A percentile compares a stretch with the other conserved stretches of the same genome.
phyloP scores from a whole-genome alignment of 2,113 vertebrate genomes.

The Alexandromys fortis region DNA sequence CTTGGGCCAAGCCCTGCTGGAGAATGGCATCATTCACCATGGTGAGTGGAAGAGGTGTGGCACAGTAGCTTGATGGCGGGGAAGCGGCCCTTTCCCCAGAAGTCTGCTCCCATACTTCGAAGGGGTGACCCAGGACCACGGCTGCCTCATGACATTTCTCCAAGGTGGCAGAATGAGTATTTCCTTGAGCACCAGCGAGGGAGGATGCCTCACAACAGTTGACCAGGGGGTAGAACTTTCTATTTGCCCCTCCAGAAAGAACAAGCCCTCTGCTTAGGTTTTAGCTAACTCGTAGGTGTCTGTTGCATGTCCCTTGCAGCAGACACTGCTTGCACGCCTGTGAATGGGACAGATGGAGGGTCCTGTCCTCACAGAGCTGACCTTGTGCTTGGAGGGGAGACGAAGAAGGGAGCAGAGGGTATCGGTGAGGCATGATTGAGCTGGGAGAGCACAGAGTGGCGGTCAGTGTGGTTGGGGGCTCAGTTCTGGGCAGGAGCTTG shows the following conservation, averaged over 20 bases:
- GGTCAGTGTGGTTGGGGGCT: not conserved
- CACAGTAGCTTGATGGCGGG: rapidly evolving
- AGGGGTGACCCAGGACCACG: rapidly evolving
- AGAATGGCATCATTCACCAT: conserved; percentile 99
- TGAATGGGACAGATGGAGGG: not conserved
- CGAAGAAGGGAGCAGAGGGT: too few species aligned
- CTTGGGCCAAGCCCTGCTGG: conserved; percentile 96
- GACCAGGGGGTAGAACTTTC: not conserved
- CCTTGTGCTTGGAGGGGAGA: not conserved
- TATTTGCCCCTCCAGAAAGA: not conserved
- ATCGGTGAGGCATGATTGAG: rapidly evolving
- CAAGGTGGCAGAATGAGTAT: not conserved
- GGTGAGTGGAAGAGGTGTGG: conserved; percentile 77
- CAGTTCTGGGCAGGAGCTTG: not conserved
- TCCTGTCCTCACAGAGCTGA: not conserved
- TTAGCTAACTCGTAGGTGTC: not conserved
- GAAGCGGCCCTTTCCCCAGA: not conserved
- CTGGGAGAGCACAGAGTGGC: not conserved
- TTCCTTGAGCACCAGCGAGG: not conserved
- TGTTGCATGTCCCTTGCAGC: rapidly evolving
- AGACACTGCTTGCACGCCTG: not conserved
- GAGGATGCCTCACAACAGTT: not conserved
- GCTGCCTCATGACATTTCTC: not conserved
- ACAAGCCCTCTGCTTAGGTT: not conserved
- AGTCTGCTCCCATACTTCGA: rapidly evolving